Base-by-base conservation (phyloP, 1,140 invertebrate species). In the Thaumetopoea pityocampa region DNA sequence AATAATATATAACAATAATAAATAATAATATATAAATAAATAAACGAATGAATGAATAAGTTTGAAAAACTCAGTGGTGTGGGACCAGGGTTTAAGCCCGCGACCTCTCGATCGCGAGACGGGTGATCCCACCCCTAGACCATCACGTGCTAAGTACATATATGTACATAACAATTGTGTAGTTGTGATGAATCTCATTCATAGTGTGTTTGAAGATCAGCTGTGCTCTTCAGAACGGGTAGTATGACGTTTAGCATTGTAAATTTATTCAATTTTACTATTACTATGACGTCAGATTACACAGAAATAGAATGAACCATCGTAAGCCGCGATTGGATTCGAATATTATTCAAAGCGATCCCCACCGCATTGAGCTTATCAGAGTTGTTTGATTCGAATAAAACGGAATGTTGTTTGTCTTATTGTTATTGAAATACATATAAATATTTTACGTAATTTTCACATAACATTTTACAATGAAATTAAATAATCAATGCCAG, bases 231-330 rank as follows among this genome's bases (percentile, higher is more conserved):
- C 42, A 37, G 22, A 17, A 15, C 43, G 26, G n/a, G n/a, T 8
- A 27, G 20, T 20, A 46, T 42, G 51, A n/a, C 55, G 51, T 59
- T 50, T 38, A 45, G 23, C 32, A 28, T 46, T n/a, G 37, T 28
- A 38, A 42, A 58, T 58, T 58, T 53, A 53, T 53, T 50, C 41
- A 58, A 58, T 58, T 53, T 46, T 14, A 22, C 24, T 30, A 24
- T 46, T 14, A 22, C 24, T 30, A 24, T 20, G 44, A 32, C 33
- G 23, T 44, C 33, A 47, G 27, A 27, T 33, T 17, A 35, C 27
- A 43, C 37, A 30, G 7, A 35, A 42, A 33, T 43, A 32, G 17
- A 34, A 16, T 34, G 35, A 24, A 36, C 24, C 35, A 26, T 28
- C 8, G 34, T 23, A 23, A 46, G 16, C 36, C 33, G 40, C 10